These are phyloP conservation scores for Urosaurus nigricauda DNA, from an alignment of 2,797 vertebrate genomes.

Conservation along the genomic window DNA sequence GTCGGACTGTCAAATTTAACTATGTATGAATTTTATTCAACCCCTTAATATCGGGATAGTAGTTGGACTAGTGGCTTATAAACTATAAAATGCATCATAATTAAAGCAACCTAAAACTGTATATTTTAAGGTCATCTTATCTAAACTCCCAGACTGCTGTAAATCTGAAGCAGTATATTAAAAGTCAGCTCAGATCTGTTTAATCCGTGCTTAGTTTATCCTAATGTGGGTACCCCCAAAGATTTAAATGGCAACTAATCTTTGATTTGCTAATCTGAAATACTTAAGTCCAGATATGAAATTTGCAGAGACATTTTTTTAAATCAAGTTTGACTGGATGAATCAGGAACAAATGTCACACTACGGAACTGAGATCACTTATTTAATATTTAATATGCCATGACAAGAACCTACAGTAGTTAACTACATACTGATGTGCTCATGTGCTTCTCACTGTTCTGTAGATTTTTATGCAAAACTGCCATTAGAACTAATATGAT, in stretches of 20 bases:
- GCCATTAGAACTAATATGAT: background rate
- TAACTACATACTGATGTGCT: background rate
- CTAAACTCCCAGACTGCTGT: slow-evolving; percentile 49
- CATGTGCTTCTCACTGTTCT: background rate
- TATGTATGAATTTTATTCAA: slow-evolving; percentile 22
- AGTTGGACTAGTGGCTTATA: slow-evolving; percentile 12
- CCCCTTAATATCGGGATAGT: background rate
- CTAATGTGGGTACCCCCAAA: slow-evolving; percentile 55
- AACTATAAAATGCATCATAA: slow-evolving; percentile 22
- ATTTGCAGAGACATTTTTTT: slow-evolving; percentile 19
- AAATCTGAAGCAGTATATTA: slow-evolving; percentile 27
- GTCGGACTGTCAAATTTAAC: slow-evolving; percentile 16
- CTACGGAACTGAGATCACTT: background rate
- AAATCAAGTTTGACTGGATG: slow-evolving; percentile 27
- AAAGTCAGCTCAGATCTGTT: slow-evolving; percentile 45
- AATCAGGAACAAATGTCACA: slow-evolving; percentile 22
- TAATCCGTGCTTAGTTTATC: slow-evolving; percentile 55
- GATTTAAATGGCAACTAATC: slow-evolving; percentile 41
- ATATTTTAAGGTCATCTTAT: slow-evolving; percentile 54
- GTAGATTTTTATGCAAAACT: slow-evolving; percentile 22
- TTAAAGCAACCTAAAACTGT: slow-evolving; percentile 40
- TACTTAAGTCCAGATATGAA: slow-evolving; percentile 50
- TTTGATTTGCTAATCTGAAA: slow-evolving; percentile 55
- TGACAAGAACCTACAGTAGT: background rate
- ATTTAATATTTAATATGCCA: background rate